phyloP scores from a whole-genome alignment of 2,113 vertebrate species.

The Lepidothrix coronata region DNA sequence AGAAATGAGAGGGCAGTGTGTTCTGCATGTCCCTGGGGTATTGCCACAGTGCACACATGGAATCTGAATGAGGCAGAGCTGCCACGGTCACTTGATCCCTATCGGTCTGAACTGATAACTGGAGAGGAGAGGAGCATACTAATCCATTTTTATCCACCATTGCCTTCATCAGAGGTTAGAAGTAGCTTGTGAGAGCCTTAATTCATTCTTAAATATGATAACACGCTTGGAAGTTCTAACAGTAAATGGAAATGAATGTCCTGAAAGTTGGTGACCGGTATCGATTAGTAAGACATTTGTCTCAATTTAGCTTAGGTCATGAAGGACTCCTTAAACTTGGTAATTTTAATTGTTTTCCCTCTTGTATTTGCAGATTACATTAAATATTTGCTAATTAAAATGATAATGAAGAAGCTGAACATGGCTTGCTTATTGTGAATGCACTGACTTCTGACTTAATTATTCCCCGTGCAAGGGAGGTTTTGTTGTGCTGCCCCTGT shows the following conservation, averaged over 20 bases:
- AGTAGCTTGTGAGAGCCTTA: slow-evolving; percentile 2
- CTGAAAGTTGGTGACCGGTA: background rate
- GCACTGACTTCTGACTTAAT: slow-evolving; percentile 8
- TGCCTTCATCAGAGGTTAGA: slow-evolving; percentile 1
- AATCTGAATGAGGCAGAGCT: slow-evolving; percentile 21
- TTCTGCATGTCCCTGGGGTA: background rate
- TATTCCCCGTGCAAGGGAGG: background rate
- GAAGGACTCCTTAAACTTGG: slow-evolving; percentile 1
- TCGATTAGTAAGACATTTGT: background rate
- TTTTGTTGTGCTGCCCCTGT: background rate
- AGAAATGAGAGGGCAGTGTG: background rate
- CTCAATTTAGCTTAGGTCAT: slow-evolving; percentile 26
- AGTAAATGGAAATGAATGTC: slow-evolving; percentile 22
- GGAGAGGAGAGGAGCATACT: slow-evolving; percentile 26
- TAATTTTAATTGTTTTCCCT: slow-evolving; percentile 23
- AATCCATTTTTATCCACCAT: slow-evolving; percentile 32
- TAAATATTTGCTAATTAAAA: slow-evolving; percentile 54
- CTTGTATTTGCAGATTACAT: slow-evolving; percentile 29
- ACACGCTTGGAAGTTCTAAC: slow-evolving; percentile 6
- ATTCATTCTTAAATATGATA: slow-evolving; percentile 41
- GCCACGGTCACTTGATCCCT: background rate
- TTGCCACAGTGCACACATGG: background rate
- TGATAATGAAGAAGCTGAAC: slow-evolving; percentile 20
- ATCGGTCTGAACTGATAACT: slow-evolving; percentile 18
- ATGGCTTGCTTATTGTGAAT: background rate